phyloP scores from a whole-genome alignment of 2,888 invertebrate genomes.

The Drosophila subquinaria region DNA sequence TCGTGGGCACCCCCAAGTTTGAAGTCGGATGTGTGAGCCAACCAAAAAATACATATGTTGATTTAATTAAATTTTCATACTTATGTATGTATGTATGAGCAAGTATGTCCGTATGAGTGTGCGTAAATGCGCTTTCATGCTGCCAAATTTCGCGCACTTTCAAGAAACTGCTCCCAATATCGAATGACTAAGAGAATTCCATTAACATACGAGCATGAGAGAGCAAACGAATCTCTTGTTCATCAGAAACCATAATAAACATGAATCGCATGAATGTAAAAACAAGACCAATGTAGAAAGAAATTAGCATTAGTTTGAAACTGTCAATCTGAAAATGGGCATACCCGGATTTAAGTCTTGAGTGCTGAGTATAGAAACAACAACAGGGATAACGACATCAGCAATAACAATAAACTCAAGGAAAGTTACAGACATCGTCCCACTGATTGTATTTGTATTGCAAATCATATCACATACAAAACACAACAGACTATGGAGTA shows the following conservation, averaged over 20 bases:
- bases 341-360: background rate
- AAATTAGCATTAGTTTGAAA: no score
- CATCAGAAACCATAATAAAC: slow-evolving; percentile 37
- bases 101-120: background rate
- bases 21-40: slow-evolving; percentile 37
- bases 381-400: background rate
- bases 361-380: background rate
- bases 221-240: slow-evolving; percentile 16
- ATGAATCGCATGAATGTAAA: background rate
- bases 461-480: slow-evolving; percentile 28
- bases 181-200: slow-evolving; percentile 10
- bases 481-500: slow-evolving; percentile 22
- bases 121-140: slow-evolving; percentile 3
- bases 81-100: background rate
- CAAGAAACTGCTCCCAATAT: slow-evolving; percentile 5
- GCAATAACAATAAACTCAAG: slow-evolving; percentile 5
- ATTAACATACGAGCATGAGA: slow-evolving; percentile 33
- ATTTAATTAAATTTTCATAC: slow-evolving; percentile 64
- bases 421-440: slow-evolving; percentile 6
- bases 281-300: no score
- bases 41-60: slow-evolving; percentile 58
- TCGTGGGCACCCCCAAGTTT: slow-evolving; percentile 22
- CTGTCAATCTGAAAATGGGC: background rate
- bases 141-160: slow-evolving; percentile 14
- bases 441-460: slow-evolving; percentile 27